Evolutionary conservation across 2,113 vertebrate genomes (phyloP).

Genomic region (Columbina picui): DNA sequence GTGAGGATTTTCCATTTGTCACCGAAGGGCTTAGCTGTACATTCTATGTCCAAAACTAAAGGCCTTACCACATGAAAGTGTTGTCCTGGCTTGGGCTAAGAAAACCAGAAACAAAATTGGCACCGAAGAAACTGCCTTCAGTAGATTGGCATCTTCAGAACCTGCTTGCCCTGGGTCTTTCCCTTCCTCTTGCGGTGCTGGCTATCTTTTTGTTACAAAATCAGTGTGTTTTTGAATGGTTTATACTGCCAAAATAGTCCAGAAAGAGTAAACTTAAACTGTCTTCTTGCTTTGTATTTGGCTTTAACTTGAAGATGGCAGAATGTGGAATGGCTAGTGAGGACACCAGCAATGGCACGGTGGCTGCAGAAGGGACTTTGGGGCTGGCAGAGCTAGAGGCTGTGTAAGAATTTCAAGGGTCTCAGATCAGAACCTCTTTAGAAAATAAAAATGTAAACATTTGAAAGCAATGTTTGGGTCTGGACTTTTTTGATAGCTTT

Average conservation of each 20-base stretch:
- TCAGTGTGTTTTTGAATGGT: not conserved
- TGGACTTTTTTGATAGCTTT: not conserved
- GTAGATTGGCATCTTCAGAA: not conserved
- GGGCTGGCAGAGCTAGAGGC: not conserved
- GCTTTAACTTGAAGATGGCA: not conserved
- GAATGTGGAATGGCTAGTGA: not conserved
- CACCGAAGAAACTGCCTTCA: not conserved
- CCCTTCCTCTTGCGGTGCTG: not conserved
- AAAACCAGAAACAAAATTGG: not conserved
- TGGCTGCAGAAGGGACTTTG: not conserved
- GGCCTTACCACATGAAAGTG: not conserved
- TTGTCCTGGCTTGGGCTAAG: not conserved
- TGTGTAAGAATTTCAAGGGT: not conserved
- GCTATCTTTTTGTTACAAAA: not conserved
- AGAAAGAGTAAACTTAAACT: not conserved
- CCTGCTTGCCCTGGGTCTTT: not conserved
- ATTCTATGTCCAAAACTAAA: not conserved
- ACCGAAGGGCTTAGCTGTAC: not conserved
- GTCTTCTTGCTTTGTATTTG: not conserved
- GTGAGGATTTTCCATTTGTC: not conserved
- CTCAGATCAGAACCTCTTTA: not conserved
- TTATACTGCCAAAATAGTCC: not conserved
- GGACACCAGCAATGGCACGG: rapidly evolving
- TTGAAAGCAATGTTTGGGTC: not conserved
- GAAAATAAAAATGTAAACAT: not conserved